phyloP scores from a whole-genome alignment of 2,888 invertebrate genomes.

The Hetaerina titia region DNA sequence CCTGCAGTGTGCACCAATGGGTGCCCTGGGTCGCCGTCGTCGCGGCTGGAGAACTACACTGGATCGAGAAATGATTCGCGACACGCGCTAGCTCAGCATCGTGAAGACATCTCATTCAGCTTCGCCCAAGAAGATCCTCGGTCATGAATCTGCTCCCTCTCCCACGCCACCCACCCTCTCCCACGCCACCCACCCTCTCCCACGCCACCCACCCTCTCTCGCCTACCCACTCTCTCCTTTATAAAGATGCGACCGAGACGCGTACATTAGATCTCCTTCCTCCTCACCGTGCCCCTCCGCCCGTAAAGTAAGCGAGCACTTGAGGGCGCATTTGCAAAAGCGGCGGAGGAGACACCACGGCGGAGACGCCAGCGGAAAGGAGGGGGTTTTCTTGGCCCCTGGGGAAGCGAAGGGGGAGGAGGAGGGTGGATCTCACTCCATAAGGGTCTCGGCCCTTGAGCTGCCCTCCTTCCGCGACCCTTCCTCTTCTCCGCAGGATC shows the following conservation, averaged over 20 bases:
- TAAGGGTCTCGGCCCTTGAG: too few relatives aligned
- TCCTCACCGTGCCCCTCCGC: neutral
- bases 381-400: neutral
- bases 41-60: too few relatives aligned
- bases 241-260: too few relatives aligned
- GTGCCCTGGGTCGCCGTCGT: too few relatives aligned
- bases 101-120: too few relatives aligned
- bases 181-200: neutral
- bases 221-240: neutral
- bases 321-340: neutral
- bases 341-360: neutral
- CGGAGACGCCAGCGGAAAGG: neutral
- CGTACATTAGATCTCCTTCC: neutral
- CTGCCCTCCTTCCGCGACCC: too few relatives aligned
- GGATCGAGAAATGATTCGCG: too few relatives aligned
- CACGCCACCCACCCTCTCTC: neutral
- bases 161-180: neutral
- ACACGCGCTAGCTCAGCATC: too few relatives aligned
- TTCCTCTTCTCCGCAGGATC: too few relatives aligned
- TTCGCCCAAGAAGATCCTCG: too few relatives aligned
- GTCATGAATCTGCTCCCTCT: too few relatives aligned
- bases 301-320: neutral
- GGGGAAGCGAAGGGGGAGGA: neutral
- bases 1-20: too few relatives aligned
- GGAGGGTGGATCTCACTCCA: neutral